phyloP scores from a whole-genome alignment of 2,888 invertebrate species.

The Ennomos quercinarius region DNA sequence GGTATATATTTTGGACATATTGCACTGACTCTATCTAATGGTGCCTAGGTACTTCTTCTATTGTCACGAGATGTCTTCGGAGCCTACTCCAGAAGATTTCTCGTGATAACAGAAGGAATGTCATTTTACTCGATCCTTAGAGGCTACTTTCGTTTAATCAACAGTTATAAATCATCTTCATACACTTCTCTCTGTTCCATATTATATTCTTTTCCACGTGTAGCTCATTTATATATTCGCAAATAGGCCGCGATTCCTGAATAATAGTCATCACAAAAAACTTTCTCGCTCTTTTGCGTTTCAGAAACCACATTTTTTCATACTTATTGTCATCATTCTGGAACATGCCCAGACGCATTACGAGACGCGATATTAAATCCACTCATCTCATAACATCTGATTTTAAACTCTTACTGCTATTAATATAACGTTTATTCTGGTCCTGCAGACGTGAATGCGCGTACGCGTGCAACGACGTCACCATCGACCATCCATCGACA shows the following conservation, averaged over 20 bases:
- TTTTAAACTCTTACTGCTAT: constrained; percentile 10
- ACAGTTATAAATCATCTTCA: no score
- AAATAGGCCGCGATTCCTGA: background rate
- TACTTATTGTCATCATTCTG: constrained; percentile 9
- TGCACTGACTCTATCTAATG: no score
- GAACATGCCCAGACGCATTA: constrained; percentile 14
- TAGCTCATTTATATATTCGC: background rate
- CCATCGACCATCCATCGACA: background rate
- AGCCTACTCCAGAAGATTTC: no score
- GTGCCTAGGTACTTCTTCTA: no score
- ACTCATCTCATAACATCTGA: constrained; percentile 13
- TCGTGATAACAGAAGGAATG: no score
- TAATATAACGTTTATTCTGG: constrained; percentile 8
- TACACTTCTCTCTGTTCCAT: no score
- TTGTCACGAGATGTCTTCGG: no score
- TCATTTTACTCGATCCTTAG: no score
- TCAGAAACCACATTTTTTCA: constrained; percentile 3
- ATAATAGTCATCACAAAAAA: constrained; percentile 6
- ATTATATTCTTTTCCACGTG: background rate
- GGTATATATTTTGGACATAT: no score
- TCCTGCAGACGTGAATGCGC: constrained; percentile 7
- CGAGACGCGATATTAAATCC: constrained; percentile 2
- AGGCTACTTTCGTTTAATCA: no score
- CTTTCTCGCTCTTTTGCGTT: constrained; percentile 1
- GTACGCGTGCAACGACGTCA: constrained; percentile 8